Evolutionary conservation across 1,140 invertebrate species (phyloP), one percentile per base, ranked within the genome.

Genomic region (Brachionus asplanchnoidis): DNA sequence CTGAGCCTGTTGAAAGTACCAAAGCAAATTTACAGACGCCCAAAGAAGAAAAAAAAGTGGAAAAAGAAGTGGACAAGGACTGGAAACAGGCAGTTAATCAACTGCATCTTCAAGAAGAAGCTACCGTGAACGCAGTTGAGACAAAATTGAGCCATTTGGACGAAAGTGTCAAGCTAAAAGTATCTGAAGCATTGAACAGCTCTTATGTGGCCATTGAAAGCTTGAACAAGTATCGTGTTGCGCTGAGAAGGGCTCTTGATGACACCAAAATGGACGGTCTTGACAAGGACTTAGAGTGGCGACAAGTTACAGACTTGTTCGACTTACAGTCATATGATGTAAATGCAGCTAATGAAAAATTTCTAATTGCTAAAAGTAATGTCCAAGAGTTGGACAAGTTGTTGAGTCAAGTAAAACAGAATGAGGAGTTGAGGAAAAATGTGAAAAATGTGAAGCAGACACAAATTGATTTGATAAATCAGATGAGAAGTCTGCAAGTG

Each of bases 141-240:
- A 28, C 53, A 11, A 82, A 82, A 28, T 23, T 82, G n/a, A 6
- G 66, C 32, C 23, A 60, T 36, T 68, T 36, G 23, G 79, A 60
- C n/a, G 17, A 65, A 28, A 23, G 11, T 20, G 53, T 82, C 42
- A 42, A 44, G 17, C 12, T 82, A n/a, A 82, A 82, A 65, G 79
- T 82, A 26, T 82, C 79, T 1, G 79, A 65, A 60, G 79, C 79
- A 14, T 68, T 82, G 23, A 82, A 82, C 28, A 82, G 65, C 53
- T 82, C 79, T 1, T 82, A 82, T 46, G 79, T 82, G 7, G 79
- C 79, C 11, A 82, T 82, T 23, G 79, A 82, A 36, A 82, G 79
- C 8, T 28, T 82, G 42, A 82, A 82, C 32, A 82, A 82, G 53
- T 82, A 82, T 9, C 50, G 79, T 20, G 5, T 26, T 20, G 79